phyloP scores from a whole-genome alignment of 1,140 invertebrate species.

The Tetramorium alpestre region DNA sequence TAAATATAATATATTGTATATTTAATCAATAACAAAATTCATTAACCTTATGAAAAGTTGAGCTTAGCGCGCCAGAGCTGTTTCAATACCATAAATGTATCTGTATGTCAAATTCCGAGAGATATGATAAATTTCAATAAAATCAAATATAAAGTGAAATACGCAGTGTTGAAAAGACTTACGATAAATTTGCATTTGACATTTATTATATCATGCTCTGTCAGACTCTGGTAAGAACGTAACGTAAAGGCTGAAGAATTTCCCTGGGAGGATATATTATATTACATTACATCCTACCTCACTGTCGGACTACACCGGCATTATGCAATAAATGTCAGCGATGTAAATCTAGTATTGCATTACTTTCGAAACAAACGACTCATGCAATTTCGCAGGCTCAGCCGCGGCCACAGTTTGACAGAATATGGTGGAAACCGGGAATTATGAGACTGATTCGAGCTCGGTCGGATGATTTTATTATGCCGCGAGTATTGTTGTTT shows the following conservation, averaged over 20 bases:
- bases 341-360: constrained; percentile 9
- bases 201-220: constrained; percentile 1
- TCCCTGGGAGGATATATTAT: not conserved
- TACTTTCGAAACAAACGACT: constrained; percentile 21
- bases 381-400: constrained; percentile 5
- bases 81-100: not conserved
- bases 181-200: constrained; percentile 8
- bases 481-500: constrained; percentile 7
- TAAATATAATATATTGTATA: not conserved
- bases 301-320: not conserved
- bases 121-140: constrained; percentile 9
- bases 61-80: not conserved
- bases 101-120: not conserved
- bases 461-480: constrained; percentile 37
- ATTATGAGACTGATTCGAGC: constrained; percentile 28
- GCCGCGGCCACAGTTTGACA: constrained; percentile 18
- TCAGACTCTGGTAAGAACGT: not conserved
- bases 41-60: not conserved
- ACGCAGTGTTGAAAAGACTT: not conserved
- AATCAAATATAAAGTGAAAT: not conserved
- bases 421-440: not conserved
- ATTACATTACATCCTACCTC: not conserved
- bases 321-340: constrained; percentile 28
- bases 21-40: not conserved
- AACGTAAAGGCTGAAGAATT: constrained; percentile 16